Evolutionary conservation across 1,140 invertebrate genomes (phyloP).

Genomic region (Brachionus rotundiformis): DNA sequence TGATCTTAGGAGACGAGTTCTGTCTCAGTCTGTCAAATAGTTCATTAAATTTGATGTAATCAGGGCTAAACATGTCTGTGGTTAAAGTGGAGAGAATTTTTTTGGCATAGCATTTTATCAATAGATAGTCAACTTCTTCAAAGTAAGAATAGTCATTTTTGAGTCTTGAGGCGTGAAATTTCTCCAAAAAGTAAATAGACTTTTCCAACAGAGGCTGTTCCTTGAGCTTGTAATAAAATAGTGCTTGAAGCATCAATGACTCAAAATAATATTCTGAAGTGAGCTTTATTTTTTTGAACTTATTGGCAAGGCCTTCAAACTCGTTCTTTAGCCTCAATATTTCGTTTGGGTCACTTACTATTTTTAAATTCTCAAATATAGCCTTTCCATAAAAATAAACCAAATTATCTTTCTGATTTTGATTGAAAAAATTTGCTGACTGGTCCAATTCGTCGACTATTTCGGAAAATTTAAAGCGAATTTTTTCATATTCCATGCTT

Average conservation of each 20-base stretch:
- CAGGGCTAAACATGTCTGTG: neutral
- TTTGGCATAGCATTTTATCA: constrained; percentile 23
- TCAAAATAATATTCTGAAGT: constrained; percentile 19
- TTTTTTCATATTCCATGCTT: neutral
- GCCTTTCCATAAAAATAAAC: neutral
- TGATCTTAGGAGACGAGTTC: neutral
- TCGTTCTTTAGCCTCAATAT: neutral
- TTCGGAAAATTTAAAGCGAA: neutral
- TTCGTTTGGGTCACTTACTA: neutral
- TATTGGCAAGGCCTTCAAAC: neutral
- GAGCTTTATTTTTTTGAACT: constrained; percentile 27
- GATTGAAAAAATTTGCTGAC: constrained; percentile 2
- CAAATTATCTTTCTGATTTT: constrained; percentile 31
- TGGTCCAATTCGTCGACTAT: neutral
- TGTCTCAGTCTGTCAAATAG: neutral
- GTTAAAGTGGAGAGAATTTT: neutral
- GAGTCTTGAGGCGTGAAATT: neutral
- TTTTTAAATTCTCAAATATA: neutral
- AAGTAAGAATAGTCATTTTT: neutral
- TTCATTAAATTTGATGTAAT: constrained; percentile 34
- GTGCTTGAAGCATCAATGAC: neutral
- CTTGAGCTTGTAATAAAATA: neutral
- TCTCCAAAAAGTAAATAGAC: constrained; percentile 1
- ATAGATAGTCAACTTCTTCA: neutral
- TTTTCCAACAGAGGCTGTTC: neutral